phyloP scores from a whole-genome alignment of 2,113 vertebrate genomes.

The Antechinus stuartii region DNA sequence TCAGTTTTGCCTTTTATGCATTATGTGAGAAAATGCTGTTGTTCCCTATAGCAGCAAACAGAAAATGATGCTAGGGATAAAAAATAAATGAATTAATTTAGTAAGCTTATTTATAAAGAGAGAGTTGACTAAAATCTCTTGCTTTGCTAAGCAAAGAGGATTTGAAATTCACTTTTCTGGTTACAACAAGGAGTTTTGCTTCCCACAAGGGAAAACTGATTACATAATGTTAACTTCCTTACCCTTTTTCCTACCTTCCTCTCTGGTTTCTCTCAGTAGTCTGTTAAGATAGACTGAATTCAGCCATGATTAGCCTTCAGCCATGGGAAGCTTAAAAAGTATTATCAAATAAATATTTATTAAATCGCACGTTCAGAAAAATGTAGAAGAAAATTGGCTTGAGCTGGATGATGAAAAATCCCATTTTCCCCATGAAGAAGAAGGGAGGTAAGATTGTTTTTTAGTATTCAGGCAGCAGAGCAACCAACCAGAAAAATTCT shows the following conservation, averaged over 20 bases:
- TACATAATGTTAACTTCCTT: neutral
- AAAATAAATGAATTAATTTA: constrained; percentile 3
- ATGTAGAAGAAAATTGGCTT: constrained; percentile 63
- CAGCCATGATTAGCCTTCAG: constrained; percentile 40
- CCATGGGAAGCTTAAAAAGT: constrained; percentile 3
- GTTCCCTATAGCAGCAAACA: neutral
- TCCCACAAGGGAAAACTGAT: neutral
- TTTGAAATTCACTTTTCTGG: constrained; percentile 29
- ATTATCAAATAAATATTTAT: constrained; percentile 77
- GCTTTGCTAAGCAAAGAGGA: neutral
- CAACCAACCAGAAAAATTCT: constrained; percentile 15
- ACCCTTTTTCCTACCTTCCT: neutral
- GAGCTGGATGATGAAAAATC: constrained; percentile 48
- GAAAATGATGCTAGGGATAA: neutral
- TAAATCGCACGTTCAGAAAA: constrained; percentile 68
- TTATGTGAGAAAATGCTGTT: neutral
- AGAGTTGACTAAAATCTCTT: neutral
- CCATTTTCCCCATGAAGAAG: constrained; percentile 22
- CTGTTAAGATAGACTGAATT: constrained; percentile 51
- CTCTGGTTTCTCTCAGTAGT: neutral
- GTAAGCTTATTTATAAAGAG: neutral
- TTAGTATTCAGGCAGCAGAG: constrained; percentile 29
- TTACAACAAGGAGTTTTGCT: neutral
- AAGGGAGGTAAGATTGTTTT: constrained; percentile 20
- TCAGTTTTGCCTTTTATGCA: accelerated